Conservation (phyloP, 2,888 invertebrate genomes). For the Leptinotarsa haldemani region DNA sequence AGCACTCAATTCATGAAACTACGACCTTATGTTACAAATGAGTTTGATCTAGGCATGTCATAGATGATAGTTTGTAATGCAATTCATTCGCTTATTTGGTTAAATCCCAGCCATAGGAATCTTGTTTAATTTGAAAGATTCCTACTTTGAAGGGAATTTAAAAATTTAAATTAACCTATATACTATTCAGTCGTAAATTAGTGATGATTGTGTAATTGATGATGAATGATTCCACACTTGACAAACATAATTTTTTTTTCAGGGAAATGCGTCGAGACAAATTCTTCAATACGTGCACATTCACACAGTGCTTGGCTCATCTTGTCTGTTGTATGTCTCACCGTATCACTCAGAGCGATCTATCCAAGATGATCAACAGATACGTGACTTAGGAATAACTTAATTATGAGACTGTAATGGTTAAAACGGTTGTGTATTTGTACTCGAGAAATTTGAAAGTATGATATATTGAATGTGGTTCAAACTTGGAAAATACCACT, state of each 20-base stretch:
- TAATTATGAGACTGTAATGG: conserved; percentile 58
- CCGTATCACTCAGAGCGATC: conserved; percentile 34
- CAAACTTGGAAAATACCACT: not conserved
- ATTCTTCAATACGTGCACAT: conserved; percentile 53
- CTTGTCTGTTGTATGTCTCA: conserved; percentile 33
- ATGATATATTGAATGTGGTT: not conserved
- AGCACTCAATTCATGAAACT: no score
- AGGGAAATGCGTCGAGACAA: conserved; percentile 75
- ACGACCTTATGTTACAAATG: no score
- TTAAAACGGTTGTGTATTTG: conserved; percentile 57
- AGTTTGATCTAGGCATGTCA: no score
- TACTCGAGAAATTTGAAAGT: conserved; percentile 41
- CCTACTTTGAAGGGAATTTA: no score
- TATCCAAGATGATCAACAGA: conserved; percentile 59
- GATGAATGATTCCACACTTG: no score
- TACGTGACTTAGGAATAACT: conserved; percentile 51
- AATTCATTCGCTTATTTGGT: no score
- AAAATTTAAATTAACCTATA: no score
- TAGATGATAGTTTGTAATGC: no score
- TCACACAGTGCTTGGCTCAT: conserved; percentile 37
- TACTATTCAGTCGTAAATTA: no score
- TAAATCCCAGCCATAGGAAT: no score
- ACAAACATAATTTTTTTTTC: conserved; percentile 53
- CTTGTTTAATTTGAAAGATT: no score
- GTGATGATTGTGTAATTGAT: no score